Evolutionary conservation across 2,888 invertebrate genomes (phyloP), one percentile per base, ranked within the genome.

Genomic region (Hypomecis punctinalis): DNA sequence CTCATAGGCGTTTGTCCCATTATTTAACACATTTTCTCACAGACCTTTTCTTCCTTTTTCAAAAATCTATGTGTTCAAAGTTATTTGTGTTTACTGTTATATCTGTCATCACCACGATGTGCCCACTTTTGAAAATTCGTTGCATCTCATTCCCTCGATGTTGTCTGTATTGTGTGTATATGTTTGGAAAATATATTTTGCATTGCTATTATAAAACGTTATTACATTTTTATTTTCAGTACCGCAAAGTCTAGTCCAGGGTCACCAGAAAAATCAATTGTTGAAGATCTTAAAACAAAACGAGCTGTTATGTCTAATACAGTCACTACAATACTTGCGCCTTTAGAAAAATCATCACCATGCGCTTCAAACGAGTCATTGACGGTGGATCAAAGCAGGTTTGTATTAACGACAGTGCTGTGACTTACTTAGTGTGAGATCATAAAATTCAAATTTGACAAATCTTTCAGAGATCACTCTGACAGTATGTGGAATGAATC

Each of bases 401-500:
- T 78, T 63, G 54, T 67, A 45, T 11, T 36, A 35, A 10, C 8
- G 23, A 49, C 37, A 10, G 10, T 37, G 13, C 6, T 10, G 36
- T n/a, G 36, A 6, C 0, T 37, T 13, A 6, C 3, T 37, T 36
- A 23, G 13, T 10, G 36, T 48, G 5, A 23, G 13, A 39, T 35
- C 0, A 33, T 11, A 23, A 9, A 35, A 47, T 46, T 42, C 23
- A 23, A 51, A 11, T 51, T 51, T 23, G 57, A 33, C 9, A 57
- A 40, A 48, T 43, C 49, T 65, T 79, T 85, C 76, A 91, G 96
- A 79, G 97, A 97, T 84, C 97, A 97, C 85, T 97, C 97, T 52
- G 97, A 97, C 82, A 96, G 97, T 55, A 95, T 97, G 79, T 97
- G 97, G 97, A 97, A 97, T 88, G 97, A 97, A 90, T 97, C 97